phyloP scores from a whole-genome alignment of 2,113 vertebrate species.

The Archocentrus centrarchus region DNA sequence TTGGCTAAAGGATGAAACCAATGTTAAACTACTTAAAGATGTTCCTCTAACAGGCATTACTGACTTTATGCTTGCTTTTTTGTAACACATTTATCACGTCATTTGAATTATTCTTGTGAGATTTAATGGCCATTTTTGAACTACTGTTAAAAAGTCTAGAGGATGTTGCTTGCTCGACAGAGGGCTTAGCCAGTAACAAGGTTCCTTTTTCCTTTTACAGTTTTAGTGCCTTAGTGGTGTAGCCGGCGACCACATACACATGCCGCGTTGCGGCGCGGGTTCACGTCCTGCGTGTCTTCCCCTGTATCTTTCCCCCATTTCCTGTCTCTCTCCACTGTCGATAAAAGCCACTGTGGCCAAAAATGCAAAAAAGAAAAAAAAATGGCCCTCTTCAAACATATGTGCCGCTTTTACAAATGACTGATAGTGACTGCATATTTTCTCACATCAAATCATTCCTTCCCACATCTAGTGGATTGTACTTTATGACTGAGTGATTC shows the following conservation, averaged over 20 bases:
- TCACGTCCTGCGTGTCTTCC: too few species aligned
- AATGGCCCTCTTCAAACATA: background rate
- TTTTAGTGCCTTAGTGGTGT: background rate
- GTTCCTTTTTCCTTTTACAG: background rate
- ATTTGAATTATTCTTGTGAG: background rate
- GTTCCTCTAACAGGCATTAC: background rate
- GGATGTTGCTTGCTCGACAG: background rate
- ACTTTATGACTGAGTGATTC: conserved; percentile 3
- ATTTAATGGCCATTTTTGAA: background rate
- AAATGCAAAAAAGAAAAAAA: too few species aligned
- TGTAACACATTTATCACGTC: background rate
- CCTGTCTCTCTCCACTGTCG: too few species aligned
- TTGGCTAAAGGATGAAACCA: background rate
- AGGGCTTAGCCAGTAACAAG: background rate
- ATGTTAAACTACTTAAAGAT: background rate
- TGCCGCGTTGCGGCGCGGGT: too few species aligned
- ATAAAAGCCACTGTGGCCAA: too few species aligned
- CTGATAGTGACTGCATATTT: background rate
- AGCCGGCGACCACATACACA: too few species aligned
- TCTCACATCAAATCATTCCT: background rate
- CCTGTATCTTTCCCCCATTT: too few species aligned
- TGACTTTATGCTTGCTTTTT: background rate
- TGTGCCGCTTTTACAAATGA: background rate
- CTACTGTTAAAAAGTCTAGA: background rate
- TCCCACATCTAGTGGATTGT: background rate